Evolutionary conservation across 1,140 invertebrate genomes (phyloP).

Genomic region (Eufriesea mexicana): DNA sequence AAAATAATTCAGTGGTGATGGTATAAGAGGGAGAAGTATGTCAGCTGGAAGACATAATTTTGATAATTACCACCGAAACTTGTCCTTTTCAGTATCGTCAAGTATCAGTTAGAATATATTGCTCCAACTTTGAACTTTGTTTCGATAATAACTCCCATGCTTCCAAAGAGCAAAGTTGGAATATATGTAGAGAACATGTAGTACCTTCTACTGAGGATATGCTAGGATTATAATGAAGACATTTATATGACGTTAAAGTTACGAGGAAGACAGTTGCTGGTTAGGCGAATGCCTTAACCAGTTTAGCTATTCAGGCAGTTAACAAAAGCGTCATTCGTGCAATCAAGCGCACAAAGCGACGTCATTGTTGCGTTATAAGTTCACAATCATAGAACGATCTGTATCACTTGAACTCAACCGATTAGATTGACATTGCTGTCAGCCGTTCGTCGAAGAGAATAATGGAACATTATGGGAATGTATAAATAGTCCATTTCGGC

Average conservation of each 20-base stretch:
- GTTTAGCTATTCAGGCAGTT: not conserved
- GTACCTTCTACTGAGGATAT: no score
- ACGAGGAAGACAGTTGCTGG: not conserved
- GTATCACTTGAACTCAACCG: slow-evolving; percentile 11
- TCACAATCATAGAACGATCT: slow-evolving; percentile 5
- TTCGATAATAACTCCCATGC: no score
- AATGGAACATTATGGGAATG: not conserved
- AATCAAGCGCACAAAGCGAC: not conserved
- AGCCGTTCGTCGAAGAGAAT: not conserved
- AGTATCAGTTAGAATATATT: no score
- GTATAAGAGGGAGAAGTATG: no score
- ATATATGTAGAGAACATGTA: no score
- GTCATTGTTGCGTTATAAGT: not conserved
- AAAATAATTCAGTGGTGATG: no score
- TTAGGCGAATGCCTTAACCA: not conserved
- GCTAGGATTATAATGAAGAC: no score
- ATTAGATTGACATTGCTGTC: not conserved
- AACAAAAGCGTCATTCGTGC: not conserved
- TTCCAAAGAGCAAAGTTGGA: no score
- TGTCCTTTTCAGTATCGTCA: no score
- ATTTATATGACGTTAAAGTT: not conserved
- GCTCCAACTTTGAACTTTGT: no score
- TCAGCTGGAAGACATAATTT: no score
- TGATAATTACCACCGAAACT: no score
- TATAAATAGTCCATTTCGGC: not conserved